These are phyloP conservation scores for Ursus arctos DNA, from an alignment of 2,113 vertebrate species.

Conservation along the genomic window DNA sequence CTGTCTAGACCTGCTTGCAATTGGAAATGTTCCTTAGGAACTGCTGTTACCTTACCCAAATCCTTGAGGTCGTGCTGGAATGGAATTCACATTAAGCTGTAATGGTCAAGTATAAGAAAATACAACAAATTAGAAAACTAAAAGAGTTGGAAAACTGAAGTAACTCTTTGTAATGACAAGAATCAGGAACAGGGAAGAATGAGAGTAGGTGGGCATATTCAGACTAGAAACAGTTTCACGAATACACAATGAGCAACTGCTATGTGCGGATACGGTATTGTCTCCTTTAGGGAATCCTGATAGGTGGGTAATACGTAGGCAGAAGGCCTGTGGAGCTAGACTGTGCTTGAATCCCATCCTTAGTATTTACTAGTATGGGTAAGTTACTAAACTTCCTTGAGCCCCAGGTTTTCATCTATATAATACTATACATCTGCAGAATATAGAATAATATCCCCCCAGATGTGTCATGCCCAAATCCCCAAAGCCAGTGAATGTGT, in stretches of 20 bases:
- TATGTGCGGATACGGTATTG: not conserved
- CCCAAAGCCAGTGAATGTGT: not conserved
- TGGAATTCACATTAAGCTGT: not conserved
- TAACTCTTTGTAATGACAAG: not conserved
- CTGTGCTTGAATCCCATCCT: not conserved
- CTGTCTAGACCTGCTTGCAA: not conserved
- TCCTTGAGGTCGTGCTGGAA: not conserved
- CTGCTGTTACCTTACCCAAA: not conserved
- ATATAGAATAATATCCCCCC: not conserved
- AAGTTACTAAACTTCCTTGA: not conserved
- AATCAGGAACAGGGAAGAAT: not conserved
- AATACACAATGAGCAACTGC: not conserved
- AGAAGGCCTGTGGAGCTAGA: not conserved
- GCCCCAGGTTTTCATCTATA: not conserved
- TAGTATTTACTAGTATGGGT: not conserved
- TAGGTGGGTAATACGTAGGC: not conserved
- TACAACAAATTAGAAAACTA: not conserved
- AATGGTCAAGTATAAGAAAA: not conserved
- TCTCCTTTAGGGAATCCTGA: not conserved
- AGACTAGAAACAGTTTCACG: not conserved
- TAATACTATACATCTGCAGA: not conserved
- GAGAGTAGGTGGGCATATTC: not conserved
- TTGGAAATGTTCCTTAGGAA: not conserved
- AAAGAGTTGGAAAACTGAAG: conserved; percentile 3
- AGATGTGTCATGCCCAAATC: not conserved